A percentile compares a stretch with the other conserved stretches of the same genome.
Evolutionary conservation across 2,113 vertebrate genomes (phyloP).

Genomic region (Sciurus niger): DNA sequence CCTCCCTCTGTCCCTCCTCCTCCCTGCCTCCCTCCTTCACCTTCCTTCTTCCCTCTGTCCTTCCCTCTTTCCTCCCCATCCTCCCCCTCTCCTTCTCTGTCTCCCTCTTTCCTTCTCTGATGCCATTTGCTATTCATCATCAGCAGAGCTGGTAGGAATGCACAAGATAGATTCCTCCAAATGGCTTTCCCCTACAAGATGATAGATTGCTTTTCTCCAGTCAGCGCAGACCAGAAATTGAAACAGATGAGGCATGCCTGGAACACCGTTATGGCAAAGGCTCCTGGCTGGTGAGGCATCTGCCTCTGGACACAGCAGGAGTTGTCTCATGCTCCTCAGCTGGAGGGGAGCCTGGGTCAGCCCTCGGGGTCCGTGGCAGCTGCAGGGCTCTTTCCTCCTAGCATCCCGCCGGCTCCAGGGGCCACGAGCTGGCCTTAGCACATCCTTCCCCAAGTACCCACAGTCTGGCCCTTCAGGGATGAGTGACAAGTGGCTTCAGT

Average conservation of each 20-base stretch:
- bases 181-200: not conserved
- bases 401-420: no score
- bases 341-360: fast-evolving
- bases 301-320: not conserved
- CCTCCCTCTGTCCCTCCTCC: no score
- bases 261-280: not conserved
- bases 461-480: no score
- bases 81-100: fast-evolving
- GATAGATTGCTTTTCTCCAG: conserved; percentile 27
- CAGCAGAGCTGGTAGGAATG: not conserved
- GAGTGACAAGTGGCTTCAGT: no score
- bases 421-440: no score
- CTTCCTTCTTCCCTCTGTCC: not conserved
- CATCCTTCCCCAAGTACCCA: no score
- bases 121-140: not conserved
- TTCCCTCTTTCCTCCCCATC: not conserved
- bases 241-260: conserved; percentile 10
- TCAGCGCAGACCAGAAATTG: conserved; percentile 50
- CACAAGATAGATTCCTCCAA: not conserved
- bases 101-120: not conserved
- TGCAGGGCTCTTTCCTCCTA: fast-evolving
- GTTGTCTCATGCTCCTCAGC: fast-evolving
- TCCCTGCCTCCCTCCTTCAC: not conserved
- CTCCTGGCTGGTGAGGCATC: not conserved
- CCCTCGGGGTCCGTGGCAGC: not conserved